Conservation (phyloP, 2,113 vertebrate genomes). For the Varanus salvator region DNA sequence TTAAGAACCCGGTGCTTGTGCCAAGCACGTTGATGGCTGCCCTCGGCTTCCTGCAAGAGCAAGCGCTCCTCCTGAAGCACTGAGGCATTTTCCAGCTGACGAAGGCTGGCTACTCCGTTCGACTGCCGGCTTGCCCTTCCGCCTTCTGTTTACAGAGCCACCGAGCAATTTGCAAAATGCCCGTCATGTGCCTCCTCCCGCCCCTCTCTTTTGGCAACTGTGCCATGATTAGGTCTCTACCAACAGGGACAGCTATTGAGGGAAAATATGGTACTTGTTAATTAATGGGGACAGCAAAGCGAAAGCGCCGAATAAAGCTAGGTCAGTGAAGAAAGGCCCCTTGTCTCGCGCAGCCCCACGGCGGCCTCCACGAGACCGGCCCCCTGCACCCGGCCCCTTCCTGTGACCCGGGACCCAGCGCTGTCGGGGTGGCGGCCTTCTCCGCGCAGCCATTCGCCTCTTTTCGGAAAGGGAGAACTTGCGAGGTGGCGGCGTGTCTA, state of each 20-base stretch:
- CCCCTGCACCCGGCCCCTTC: not conserved
- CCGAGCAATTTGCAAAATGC: not conserved
- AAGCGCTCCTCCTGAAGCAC: not conserved
- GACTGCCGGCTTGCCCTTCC: not conserved
- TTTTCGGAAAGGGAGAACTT: no score
- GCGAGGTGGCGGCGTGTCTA: no score
- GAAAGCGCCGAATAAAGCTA: not conserved
- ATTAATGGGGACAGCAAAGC: conserved; percentile 1
- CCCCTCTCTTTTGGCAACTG: not conserved
- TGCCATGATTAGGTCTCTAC: not conserved
- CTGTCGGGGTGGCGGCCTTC: not conserved
- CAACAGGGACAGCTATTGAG: not conserved
- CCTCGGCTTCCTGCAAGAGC: not conserved
- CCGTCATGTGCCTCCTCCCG: not conserved
- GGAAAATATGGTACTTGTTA: not conserved
- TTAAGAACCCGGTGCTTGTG: not conserved
- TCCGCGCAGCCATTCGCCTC: not conserved
- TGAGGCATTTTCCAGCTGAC: not conserved
- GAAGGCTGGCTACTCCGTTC: not conserved
- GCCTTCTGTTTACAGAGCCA: not conserved
- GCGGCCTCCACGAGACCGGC: not conserved
- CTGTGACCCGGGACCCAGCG: not conserved
- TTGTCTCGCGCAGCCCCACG: not conserved
- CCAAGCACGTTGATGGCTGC: not conserved
- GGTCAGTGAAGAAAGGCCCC: not conserved